These are phyloP conservation scores for Adelosebastes latens DNA, from an alignment of 2,797 vertebrate species.

Conservation along the genomic window DNA sequence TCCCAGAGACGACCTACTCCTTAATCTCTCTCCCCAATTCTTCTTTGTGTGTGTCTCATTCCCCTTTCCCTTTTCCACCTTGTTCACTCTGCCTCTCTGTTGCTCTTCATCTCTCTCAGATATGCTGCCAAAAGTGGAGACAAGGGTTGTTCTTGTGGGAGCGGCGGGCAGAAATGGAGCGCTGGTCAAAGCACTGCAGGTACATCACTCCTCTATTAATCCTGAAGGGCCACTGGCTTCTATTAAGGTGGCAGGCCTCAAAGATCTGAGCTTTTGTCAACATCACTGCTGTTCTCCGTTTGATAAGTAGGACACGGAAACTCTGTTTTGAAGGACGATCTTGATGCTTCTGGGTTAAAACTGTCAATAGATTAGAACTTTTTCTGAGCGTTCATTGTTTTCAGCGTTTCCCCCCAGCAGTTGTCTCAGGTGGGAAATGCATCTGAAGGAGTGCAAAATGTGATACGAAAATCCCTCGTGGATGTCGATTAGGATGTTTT, in stretches of 20 bases:
- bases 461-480: neutral
- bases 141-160: constrained; percentile 91
- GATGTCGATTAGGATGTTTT: neutral
- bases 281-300: neutral
- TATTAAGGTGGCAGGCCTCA: neutral
- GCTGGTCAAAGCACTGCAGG: constrained; percentile 92
- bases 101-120: constrained; percentile 75
- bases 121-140: constrained; percentile 91
- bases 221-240: constrained; percentile 1
- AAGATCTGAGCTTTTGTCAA: neutral
- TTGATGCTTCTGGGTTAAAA: neutral
- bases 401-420: neutral
- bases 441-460: neutral
- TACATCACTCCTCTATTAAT: constrained; percentile 60
- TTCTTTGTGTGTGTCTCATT: neutral
- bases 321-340: neutral
- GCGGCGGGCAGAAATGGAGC: constrained; percentile 84
- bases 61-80: neutral
- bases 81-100: constrained; percentile 13
- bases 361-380: neutral
- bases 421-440: neutral
- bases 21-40: neutral
- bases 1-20: neutral
- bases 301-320: neutral
- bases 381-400: neutral